Evolutionary conservation across 2,113 vertebrate genomes (phyloP), one percentile per base, ranked within the genome.

Genomic region (Martes martes): DNA sequence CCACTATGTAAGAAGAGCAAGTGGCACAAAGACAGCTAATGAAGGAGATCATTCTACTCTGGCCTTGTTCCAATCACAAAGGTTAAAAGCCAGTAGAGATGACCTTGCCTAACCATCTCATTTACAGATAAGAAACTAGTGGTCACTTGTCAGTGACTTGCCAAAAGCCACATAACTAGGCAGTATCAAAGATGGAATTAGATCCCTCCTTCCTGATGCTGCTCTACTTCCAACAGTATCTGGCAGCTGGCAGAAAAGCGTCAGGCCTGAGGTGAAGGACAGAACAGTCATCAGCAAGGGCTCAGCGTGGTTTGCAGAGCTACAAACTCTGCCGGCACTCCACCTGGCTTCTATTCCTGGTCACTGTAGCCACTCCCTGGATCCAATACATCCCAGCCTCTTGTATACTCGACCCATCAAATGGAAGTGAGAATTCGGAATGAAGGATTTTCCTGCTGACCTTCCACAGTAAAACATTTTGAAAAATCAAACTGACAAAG

Each of bases 401-500:
- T 36, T 3, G 39, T 28, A 50, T 28, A n/a, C 3, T 33, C 26
- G 69, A 36, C 52, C 28, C 71, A 14, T 16, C 47, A 65, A 74
- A 67, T 1, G 26, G 31, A 89, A 87, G 50, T n/a, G 6, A 89
- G 52, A 92, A 55, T 52, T 84, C 85, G 24, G n/a, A 96, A 50
- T 18, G 36, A n/a, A 92, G 47, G 23, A 67, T 67, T 50, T 61
- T 61, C 81, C 76, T 95, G 90, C 36, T 59, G 63, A 81, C 39
- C 87, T 94, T 90, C 31, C 45, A 92, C 9, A 67, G 52, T 11
- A 79, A 96, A 89, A 63, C 31, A 61, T 81, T 73, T 50, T n/a
- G 42, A 93, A 95, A 96, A 92, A 88, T 92, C 89, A 83, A 89
- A 88, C 0, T 91, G 52, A 85, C 94, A 94, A 73, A 92, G 67